Evolutionary conservation across 1,140 invertebrate genomes (phyloP), one percentile per base, ranked within the genome.

Genomic region (Drosophila tsacasi): DNA sequence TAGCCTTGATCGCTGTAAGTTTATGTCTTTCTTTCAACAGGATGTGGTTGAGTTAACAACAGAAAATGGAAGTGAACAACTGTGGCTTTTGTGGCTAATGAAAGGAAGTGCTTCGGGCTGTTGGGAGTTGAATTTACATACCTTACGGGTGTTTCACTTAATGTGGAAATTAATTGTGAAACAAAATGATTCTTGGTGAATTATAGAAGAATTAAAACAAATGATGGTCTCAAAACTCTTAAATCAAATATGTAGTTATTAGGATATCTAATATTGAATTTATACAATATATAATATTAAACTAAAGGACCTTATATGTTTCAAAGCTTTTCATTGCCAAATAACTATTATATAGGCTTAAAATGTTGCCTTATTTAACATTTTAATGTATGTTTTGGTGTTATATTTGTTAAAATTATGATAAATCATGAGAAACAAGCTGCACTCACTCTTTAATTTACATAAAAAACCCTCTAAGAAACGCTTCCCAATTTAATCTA

Each of bases 41-140:
- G 81, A 89, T 89, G 74, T 61, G 49, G 40, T 57, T 57, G 21
- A 25, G 54, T 57, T 59, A 69, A 47, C 23, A 59, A 42, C 47
- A 83, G 69, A 79, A 82, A 55, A 59, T 63, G 47, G 65, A 79
- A 86, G 62, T 74, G 68, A 87, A 76, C 67, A 62, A 57, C 46
- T 46, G 58, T 44, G 40, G 49, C 58, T 81, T 54, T 81, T 50
- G 50, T 40, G 27, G 30, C 27, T 78, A 84, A 89, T 75, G 19
- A 78, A 61, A 67, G 77, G 65, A 89, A 78, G 68, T 59, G 32
- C 71, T 23, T 23, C n/a, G 46, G 68, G 19, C 9, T 17, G 40
- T 8, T 10, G 15, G 35, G 15, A 21, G 35, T 19, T 12, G 12
- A 44, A 44, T 76, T 23, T 76, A 15, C n/a, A 52, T 64, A 21